These are phyloP conservation scores for Drosophila paranaensis DNA, from an alignment of 2,888 invertebrate genomes.

Conservation along the genomic window DNA sequence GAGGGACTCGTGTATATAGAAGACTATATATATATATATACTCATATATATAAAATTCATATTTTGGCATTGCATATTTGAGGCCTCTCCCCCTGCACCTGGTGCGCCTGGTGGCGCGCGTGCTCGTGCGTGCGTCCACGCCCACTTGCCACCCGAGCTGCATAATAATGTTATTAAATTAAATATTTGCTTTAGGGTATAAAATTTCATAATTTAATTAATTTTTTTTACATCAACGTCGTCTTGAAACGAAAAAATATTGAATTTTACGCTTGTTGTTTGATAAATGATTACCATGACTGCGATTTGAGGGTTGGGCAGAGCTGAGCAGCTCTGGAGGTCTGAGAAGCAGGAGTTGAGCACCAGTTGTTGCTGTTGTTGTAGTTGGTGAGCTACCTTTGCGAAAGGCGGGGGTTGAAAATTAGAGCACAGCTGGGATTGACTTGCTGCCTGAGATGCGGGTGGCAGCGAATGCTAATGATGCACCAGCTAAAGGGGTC, in stretches of 20 bases:
- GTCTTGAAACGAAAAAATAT: slow-evolving; percentile 61
- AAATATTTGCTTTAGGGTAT: slow-evolving; percentile 79
- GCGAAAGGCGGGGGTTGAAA: slow-evolving; percentile 22
- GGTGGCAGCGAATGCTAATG: slow-evolving; percentile 42
- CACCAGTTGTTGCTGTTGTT: slow-evolving; percentile 2
- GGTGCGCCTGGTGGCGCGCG: slow-evolving; percentile 35
- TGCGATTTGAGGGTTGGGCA: slow-evolving; percentile 51
- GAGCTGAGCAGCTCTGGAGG: background rate
- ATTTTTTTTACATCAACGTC: slow-evolving; percentile 64
- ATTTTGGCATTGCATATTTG: slow-evolving; percentile 41
- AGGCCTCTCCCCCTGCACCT: background rate
- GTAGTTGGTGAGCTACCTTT: slow-evolving; percentile 23
- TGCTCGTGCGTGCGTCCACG: slow-evolving; percentile 59
- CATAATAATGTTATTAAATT: slow-evolving; percentile 81
- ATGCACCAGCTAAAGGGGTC: slow-evolving; percentile 27
- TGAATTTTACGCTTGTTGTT: slow-evolving; percentile 72
- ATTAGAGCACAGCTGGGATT: slow-evolving; percentile 47
- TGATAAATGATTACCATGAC: slow-evolving; percentile 76
- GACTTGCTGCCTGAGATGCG: slow-evolving; percentile 33
- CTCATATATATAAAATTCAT: slow-evolving; percentile 1
- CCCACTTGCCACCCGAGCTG: slow-evolving; percentile 52
- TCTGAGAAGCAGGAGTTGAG: background rate
- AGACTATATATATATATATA: background rate
- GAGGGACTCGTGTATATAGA: slow-evolving; percentile 45
- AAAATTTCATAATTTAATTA: slow-evolving; percentile 79